A percentile compares a stretch with the other conserved stretches of the same genome.
phyloP scores from a whole-genome alignment of 2,797 vertebrate genomes.

The Catostomus latipinnis region DNA sequence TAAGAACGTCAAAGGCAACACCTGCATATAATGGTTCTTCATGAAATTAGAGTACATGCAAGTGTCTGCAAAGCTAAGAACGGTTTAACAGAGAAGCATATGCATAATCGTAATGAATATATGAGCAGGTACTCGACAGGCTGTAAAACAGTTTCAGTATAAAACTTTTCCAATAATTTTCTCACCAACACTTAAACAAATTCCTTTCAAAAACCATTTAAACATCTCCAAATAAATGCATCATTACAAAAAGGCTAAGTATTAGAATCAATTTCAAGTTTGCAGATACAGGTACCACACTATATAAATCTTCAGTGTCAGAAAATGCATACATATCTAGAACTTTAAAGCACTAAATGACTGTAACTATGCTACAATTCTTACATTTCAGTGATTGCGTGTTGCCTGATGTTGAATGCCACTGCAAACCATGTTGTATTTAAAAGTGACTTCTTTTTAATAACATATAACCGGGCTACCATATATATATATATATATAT shows the following conservation, averaged over 20 bases:
- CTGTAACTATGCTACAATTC: constrained; percentile 11
- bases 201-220: constrained; percentile 22
- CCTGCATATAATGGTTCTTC: constrained; percentile 10
- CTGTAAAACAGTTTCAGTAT: constrained; percentile 33
- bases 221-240: constrained; percentile 49
- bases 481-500: not conserved
- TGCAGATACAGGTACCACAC: constrained; percentile 31
- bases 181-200: constrained; percentile 37
- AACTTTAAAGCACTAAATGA: not conserved
- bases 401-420: not conserved
- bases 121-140: constrained; percentile 25
- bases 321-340: constrained; percentile 11
- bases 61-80: constrained; percentile 8
- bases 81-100: not conserved
- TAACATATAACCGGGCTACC: not conserved
- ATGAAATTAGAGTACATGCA: constrained; percentile 45
- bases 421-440: not conserved
- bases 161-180: constrained; percentile 14
- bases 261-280: constrained; percentile 30
- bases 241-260: constrained; percentile 42
- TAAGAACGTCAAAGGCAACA: not conserved
- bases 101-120: constrained; percentile 45
- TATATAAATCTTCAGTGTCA: constrained; percentile 32
- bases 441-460: not conserved
- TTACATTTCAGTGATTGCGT: not conserved